Evolutionary conservation across 2,797 vertebrate genomes (phyloP).

Genomic region (Diplodus sargus): DNA sequence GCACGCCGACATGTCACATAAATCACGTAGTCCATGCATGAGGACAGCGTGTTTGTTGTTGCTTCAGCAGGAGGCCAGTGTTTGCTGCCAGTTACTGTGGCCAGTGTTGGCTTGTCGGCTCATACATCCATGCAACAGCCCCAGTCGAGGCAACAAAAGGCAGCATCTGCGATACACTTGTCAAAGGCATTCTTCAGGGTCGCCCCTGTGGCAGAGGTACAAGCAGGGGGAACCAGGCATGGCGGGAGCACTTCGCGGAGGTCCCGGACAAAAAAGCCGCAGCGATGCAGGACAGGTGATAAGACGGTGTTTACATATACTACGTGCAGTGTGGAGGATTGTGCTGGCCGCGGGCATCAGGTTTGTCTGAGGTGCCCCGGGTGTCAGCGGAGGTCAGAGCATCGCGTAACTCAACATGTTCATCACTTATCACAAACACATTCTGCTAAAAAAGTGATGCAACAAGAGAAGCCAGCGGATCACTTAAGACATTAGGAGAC

Average conservation of each 20-base stretch:
- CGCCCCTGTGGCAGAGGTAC: conserved; percentile 68
- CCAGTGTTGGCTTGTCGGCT: conserved; percentile 81
- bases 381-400: conserved; percentile 38
- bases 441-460: neutral
- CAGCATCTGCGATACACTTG: conserved; percentile 74
- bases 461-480: neutral
- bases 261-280: conserved; percentile 73
- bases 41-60: conserved; percentile 75
- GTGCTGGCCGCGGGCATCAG: conserved; percentile 52
- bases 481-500: neutral
- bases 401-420: conserved; percentile 12
- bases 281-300: conserved; percentile 79
- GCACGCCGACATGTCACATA: conserved; percentile 71
- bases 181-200: conserved; percentile 83
- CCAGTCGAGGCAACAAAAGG: conserved; percentile 77
- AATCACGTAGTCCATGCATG: conserved; percentile 79
- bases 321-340: conserved; percentile 73
- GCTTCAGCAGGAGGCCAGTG: conserved; percentile 65
- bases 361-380: conserved; percentile 33
- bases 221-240: conserved; percentile 69
- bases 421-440: neutral
- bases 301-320: conserved; percentile 84
- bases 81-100: conserved; percentile 67
- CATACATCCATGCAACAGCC: conserved; percentile 73
- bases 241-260: conserved; percentile 72